Percentiles rank a stretch among this genome's conserved stretches.
Conservation (phyloP, 2,797 vertebrate genomes). For the Megalops cyprinoides region DNA sequence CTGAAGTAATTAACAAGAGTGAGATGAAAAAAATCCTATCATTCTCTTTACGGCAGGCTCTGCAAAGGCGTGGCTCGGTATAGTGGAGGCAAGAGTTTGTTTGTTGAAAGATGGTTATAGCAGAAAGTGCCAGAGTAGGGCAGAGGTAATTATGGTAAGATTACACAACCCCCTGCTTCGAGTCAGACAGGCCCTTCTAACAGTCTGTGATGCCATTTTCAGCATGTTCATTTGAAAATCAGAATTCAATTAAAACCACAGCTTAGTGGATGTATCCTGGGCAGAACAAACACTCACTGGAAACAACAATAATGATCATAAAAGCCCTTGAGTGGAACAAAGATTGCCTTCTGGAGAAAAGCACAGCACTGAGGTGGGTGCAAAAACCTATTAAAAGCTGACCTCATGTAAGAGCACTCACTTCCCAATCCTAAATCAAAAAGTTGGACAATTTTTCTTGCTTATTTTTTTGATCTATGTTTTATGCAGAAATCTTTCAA, state of each 20-base stretch:
- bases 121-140: slow-evolving; percentile 7
- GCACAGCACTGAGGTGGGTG: no score
- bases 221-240: slow-evolving; percentile 5
- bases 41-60: slow-evolving; percentile 61
- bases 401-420: no score
- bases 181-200: neutral
- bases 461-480: no score
- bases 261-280: neutral
- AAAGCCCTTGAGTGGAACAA: neutral
- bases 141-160: slow-evolving; percentile 36
- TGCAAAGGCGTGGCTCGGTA: no score
- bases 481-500: no score
- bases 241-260: slow-evolving; percentile 28
- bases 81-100: neutral
- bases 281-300: no score
- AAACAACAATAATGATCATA: neutral
- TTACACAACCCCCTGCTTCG: slow-evolving; percentile 24
- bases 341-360: no score
- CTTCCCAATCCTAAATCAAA: no score
- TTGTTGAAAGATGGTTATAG: neutral
- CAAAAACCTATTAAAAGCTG: no score
- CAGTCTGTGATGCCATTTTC: neutral
- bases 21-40: slow-evolving; percentile 66
- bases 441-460: no score
- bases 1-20: slow-evolving; percentile 72